Evolutionary conservation across 2,797 vertebrate genomes (phyloP).

Genomic region (Psittacula echo): DNA sequence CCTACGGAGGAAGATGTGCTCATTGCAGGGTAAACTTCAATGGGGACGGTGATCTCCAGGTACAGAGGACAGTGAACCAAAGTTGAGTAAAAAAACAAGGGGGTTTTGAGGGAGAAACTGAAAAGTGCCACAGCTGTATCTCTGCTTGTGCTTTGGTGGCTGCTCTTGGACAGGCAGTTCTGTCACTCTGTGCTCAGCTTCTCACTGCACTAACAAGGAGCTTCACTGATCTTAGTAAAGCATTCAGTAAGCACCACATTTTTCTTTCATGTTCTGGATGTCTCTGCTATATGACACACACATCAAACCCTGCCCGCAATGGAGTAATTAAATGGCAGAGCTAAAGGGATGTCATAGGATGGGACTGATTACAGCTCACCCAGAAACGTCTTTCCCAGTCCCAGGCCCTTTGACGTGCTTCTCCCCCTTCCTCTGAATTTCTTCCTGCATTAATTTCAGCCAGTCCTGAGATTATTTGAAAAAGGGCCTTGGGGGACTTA

Average conservation of each 20-base stretch:
- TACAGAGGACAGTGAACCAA: neutral
- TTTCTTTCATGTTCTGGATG: conserved; percentile 32
- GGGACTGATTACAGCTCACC: conserved; percentile 19
- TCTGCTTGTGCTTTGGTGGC: neutral
- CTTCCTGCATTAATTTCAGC: conserved; percentile 52
- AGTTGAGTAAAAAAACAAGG: neutral
- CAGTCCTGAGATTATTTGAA: conserved; percentile 33
- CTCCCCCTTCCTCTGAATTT: conserved; percentile 30
- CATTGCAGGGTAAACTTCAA: neutral
- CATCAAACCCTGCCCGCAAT: neutral
- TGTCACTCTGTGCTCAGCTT: neutral
- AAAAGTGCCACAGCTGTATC: neutral
- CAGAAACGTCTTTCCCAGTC: conserved; percentile 22
- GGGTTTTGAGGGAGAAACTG: neutral
- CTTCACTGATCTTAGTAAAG: conserved; percentile 12
- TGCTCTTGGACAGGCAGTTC: neutral
- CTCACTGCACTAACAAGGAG: neutral
- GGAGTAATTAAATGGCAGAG: conserved; percentile 22
- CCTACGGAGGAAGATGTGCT: neutral
- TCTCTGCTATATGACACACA: neutral
- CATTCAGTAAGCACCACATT: neutral
- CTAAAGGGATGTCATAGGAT: neutral
- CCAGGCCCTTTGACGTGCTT: conserved; percentile 6
- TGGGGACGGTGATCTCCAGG: accelerated
- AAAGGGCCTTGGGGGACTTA: conserved; percentile 40